A percentile compares a stretch with the other conserved stretches of the same genome.
phyloP scores from a whole-genome alignment of 1,140 invertebrate species.

The Ips nitidus region DNA sequence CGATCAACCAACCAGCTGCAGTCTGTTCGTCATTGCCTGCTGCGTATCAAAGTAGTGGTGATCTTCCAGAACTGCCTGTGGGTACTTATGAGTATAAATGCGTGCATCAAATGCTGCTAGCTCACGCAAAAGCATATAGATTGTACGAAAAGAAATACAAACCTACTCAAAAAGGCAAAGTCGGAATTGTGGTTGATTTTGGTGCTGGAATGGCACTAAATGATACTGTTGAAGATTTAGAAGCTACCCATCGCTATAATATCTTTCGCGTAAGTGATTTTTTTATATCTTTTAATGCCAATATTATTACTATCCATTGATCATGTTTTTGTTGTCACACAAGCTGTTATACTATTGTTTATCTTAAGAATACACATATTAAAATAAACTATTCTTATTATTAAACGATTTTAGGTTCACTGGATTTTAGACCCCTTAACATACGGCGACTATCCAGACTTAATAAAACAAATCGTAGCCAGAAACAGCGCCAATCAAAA shows the following conservation, averaged over 20 bases:
- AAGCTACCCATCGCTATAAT: slow-evolving; percentile 15
- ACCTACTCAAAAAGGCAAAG: slow-evolving; percentile 40
- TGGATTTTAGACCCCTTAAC: slow-evolving; percentile 66
- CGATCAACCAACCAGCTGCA: slow-evolving; percentile 56
- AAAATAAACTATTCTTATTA: no score
- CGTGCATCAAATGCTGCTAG: slow-evolving; percentile 40
- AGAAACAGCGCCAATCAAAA: background rate
- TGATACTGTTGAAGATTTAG: slow-evolving; percentile 12
- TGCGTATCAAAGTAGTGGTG: slow-evolving; percentile 51
- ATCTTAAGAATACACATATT: no score
- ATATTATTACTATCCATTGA: no score
- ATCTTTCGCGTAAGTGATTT: slow-evolving; percentile 12
- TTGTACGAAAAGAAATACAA: slow-evolving; percentile 44
- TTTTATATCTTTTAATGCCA: no score
- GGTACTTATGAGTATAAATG: slow-evolving; percentile 48
- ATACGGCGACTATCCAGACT: slow-evolving; percentile 63
- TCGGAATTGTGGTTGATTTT: background rate
- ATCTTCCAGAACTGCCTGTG: slow-evolving; percentile 51
- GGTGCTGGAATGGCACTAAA: slow-evolving; percentile 9
- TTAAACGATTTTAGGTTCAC: slow-evolving; percentile 52
- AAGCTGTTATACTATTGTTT: no score
- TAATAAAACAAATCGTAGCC: slow-evolving; percentile 57
- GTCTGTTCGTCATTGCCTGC: slow-evolving; percentile 48
- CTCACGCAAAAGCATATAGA: slow-evolving; percentile 43
- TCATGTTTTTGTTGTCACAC: no score